Conservation (phyloP, 2,888 invertebrate species). For the Noctua fimbriata region DNA sequence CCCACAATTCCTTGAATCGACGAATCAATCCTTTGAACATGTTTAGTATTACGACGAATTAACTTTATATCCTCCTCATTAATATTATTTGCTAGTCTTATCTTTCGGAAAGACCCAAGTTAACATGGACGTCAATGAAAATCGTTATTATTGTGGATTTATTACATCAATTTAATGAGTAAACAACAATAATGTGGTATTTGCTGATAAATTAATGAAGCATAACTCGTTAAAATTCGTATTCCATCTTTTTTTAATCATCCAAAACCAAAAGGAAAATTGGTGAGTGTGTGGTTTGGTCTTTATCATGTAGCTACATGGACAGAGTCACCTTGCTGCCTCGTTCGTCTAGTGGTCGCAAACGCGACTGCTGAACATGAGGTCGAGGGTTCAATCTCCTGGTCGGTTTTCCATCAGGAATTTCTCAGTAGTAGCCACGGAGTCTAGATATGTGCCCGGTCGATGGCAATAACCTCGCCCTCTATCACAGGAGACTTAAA, state of each 20-base stretch:
- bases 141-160: conserved; percentile 13
- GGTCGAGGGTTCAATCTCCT: not conserved
- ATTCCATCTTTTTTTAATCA: not conserved
- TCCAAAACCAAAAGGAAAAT: not conserved
- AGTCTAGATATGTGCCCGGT: not conserved
- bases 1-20: not conserved
- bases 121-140: conserved; percentile 19
- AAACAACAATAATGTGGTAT: conserved; percentile 21
- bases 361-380: not conserved
- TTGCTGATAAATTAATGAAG: conserved; percentile 8
- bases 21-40: not conserved
- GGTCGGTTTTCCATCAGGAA: not conserved
- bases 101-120: conserved; percentile 31
- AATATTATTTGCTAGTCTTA: not conserved
- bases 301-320: not conserved
- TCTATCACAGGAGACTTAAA: not conserved
- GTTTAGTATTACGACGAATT: conserved; percentile 3
- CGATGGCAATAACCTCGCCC: not conserved
- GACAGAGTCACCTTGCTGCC: not conserved
- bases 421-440: not conserved
- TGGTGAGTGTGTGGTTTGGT: no score
- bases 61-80: conserved; percentile 8
- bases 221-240: conserved; percentile 27
- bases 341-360: no score
- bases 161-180: conserved; percentile 27